These are phyloP conservation scores for Acanthopagrus latus DNA, from an alignment of 2,797 vertebrate genomes.

Conservation along the genomic window DNA sequence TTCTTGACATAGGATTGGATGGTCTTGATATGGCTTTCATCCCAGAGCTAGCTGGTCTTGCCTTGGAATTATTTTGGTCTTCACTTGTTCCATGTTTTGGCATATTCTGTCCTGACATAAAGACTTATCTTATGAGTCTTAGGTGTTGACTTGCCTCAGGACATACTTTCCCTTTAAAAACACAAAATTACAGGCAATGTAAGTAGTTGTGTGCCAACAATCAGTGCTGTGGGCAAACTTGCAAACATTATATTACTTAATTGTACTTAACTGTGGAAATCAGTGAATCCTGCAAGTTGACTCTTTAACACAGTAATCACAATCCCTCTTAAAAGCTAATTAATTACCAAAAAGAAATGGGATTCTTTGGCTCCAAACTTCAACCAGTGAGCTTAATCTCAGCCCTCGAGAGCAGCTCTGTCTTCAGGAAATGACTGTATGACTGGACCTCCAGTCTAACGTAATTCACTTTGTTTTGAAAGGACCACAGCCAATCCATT, in stretches of 20 bases:
- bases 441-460: constrained; percentile 2
- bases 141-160: too few species aligned
- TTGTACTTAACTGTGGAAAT: background rate
- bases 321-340: background rate
- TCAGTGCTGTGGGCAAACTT: too few species aligned
- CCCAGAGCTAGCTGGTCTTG: too few species aligned
- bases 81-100: too few species aligned
- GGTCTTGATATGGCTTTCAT: too few species aligned
- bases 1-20: too few species aligned
- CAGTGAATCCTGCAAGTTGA: background rate
- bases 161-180: too few species aligned
- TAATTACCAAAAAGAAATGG: constrained; percentile 3
- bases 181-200: too few species aligned
- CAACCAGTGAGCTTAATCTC: constrained; percentile 1
- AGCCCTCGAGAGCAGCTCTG: constrained; percentile 10
- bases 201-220: too few species aligned
- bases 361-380: background rate
- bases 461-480: constrained; percentile 22
- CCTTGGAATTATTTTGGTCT: too few species aligned
- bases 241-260: background rate
- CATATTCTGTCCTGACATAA: too few species aligned
- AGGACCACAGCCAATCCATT: constrained; percentile 3
- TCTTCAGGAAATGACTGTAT: constrained; percentile 27
- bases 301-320: constrained; percentile 1
- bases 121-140: too few species aligned